Base-by-base conservation (phyloP, 2,113 vertebrate species). In the Passer montanus region DNA sequence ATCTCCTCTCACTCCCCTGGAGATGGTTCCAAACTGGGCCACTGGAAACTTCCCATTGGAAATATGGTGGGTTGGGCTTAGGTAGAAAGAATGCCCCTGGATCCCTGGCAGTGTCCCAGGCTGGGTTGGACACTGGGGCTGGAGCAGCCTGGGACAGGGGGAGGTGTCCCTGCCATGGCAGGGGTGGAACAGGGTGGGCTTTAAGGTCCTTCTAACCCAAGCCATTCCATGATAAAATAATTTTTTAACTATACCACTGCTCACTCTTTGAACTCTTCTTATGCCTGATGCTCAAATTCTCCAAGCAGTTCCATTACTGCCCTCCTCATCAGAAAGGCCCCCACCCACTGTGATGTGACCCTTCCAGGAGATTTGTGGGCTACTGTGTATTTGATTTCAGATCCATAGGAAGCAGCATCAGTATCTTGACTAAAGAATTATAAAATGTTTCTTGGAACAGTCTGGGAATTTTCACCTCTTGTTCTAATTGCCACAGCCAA, bases 301-400 rank as follows among this genome's bases (percentile, higher is more conserved):
- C 69, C 2, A 4, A 13, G 60, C 39, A 30, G 78, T 10, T 60
- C 59, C 14, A 2, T 30, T 6, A 3, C 20, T 27, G 0, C 39
- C 31, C 22, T 46, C 41, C 60, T 46, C 46, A 11, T 11, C 64
- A 17, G 15, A 20, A 31, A 50, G 50, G 6, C 50, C 13, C 43
- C 37, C 9, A 1, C 35, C 60, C 13, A 4, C 27, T 4, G 35
- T 3, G 3, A 1, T 7, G 4, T 1, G 46, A 15, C 26, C 46
- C 37, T 64, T 3, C 3, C 22, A 11, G 2, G 1, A 21, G 55
- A 22, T 53, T 53, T 15, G 3, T 41, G 70, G 69, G 66, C 59
- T 47, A 2, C 37, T 20, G 18, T 21, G 19, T 2, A 6, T 15
- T 3, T 6, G 19, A 22, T 35, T 13, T n/a, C 68, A 55, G 56